Base-by-base conservation (phyloP, 1,140 invertebrate genomes). In the Drosophila willistoni region DNA sequence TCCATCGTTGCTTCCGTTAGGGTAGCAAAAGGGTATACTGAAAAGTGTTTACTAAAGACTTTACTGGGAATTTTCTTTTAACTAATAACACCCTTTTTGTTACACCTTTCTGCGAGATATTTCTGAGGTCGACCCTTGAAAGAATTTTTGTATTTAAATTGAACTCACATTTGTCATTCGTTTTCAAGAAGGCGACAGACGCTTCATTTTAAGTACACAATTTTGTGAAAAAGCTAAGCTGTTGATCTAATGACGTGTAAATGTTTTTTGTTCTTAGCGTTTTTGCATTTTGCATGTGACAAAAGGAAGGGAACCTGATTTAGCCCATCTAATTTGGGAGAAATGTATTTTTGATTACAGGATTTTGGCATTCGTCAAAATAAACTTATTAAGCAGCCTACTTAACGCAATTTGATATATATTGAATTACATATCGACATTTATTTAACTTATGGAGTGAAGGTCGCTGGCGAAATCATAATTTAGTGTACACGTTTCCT, bases 271-370 rank as follows among this genome's bases (percentile, higher is more conserved):
- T 41, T 57, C 17, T 36, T 2, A 2, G 13, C 1, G 25, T 29
- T 59, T 44, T 34, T 42, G 22, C 63, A 68, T 7, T 54, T 44
- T 36, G n/a, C 9, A 36, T 0, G 14, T 10, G 44, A 47, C 14
- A 36, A 12, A 19, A 19, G 44, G 7, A 14, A 7, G 14, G n/a
- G n/a, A 14, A 14, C 1, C n/a, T 39, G 34, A 0, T 44, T n/a
- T 44, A 19, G 3, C 17, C 41, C n/a, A 56, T 34, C 56, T 79
- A 70, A 84, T 78, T 81, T 62, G 44, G 34, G 19, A 44, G 19
- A 65, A 87, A 72, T 66, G 68, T 68, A 70, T 70, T 71, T 82
- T 79, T 79, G 79, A 79, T 82, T 86, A 64, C 59, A 78, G 44
- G 44, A 19, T 47, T 47, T 47, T 4, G 9, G 19, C 44, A 47